Conservation (phyloP, 2,888 invertebrate species). For the Apoda limacodes region DNA sequence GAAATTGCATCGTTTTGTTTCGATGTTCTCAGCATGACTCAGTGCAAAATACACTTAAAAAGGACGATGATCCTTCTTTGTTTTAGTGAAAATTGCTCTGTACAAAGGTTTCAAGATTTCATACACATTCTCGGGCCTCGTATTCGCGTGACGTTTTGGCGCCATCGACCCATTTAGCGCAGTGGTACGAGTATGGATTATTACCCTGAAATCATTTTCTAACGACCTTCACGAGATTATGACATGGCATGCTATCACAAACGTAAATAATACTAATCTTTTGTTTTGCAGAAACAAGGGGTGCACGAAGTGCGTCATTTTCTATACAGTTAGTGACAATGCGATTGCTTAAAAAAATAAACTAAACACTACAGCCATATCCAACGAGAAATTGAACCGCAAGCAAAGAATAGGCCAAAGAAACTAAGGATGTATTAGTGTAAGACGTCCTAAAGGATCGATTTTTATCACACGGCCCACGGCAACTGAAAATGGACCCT, state of each 20-base stretch:
- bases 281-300: constrained; percentile 58
- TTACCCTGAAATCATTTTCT: constrained; percentile 43
- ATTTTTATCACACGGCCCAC: constrained; percentile 59
- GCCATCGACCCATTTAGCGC: constrained; percentile 67
- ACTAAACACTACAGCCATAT: constrained; percentile 44
- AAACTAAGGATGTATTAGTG: constrained; percentile 63
- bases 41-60: constrained; percentile 34
- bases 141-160: constrained; percentile 58
- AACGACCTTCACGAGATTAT: no score
- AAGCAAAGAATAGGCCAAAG: constrained; percentile 66
- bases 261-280: constrained; percentile 30
- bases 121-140: constrained; percentile 22
- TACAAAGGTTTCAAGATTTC: constrained; percentile 23
- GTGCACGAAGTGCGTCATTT: constrained; percentile 63
- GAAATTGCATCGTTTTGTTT: constrained; percentile 57
- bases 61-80: constrained; percentile 15
- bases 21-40: constrained; percentile 35
- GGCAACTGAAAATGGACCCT: constrained; percentile 66
- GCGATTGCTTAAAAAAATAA: constrained; percentile 50
- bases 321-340: constrained; percentile 59
- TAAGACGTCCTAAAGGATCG: constrained; percentile 54
- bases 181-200: constrained; percentile 49
- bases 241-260: no score
- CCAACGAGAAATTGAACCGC: constrained; percentile 41
- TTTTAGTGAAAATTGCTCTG: constrained; percentile 13